Percentiles rank a stretch among this genome's conserved stretches.
Conservation (phyloP, 2,888 invertebrate species). For the Acleris laterana region DNA sequence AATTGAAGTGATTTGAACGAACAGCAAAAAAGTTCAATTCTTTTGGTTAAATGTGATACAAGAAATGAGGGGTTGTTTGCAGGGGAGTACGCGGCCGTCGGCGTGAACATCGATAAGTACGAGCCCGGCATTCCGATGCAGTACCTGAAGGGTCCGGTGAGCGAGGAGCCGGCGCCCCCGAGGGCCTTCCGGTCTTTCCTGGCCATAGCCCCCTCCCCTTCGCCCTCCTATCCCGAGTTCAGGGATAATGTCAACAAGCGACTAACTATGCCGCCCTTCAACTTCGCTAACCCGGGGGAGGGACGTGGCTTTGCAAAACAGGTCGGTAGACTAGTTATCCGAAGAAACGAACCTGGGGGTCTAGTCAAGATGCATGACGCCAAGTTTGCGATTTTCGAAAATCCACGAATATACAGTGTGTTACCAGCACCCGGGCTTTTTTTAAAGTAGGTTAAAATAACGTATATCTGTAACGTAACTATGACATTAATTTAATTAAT, state of each 20-base stretch:
- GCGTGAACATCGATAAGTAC: conserved; percentile 95
- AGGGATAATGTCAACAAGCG: conserved; percentile 91
- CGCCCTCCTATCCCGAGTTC: conserved; percentile 89
- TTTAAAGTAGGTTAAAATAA: too few species aligned
- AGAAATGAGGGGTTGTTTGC: conserved; percentile 36
- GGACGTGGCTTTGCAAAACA: conserved; percentile 89
- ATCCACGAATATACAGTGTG: too few species aligned
- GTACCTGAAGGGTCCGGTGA: conserved; percentile 91
- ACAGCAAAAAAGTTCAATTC: too few species aligned
- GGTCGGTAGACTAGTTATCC: conserved; percentile 68
- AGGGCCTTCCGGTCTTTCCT: conserved; percentile 92
- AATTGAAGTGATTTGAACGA: too few species aligned
- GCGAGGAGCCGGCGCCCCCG: conserved; percentile 85
- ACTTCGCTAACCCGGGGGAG: conserved; percentile 91
- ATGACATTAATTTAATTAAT: too few species aligned
- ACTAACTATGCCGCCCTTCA: conserved; percentile 94
- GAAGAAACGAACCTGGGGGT: too few species aligned
- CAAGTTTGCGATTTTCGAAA: too few species aligned
- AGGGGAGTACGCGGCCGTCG: conserved; percentile 98
- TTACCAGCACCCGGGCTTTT: too few species aligned
- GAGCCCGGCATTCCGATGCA: conserved; percentile 90
- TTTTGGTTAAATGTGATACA: too few species aligned
- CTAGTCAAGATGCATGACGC: too few species aligned
- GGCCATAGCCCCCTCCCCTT: conserved; percentile 91
- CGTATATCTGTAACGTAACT: too few species aligned